Evolutionary conservation across 2,113 vertebrate genomes (phyloP).

Genomic region (Psammodynastes pulverulentus): DNA sequence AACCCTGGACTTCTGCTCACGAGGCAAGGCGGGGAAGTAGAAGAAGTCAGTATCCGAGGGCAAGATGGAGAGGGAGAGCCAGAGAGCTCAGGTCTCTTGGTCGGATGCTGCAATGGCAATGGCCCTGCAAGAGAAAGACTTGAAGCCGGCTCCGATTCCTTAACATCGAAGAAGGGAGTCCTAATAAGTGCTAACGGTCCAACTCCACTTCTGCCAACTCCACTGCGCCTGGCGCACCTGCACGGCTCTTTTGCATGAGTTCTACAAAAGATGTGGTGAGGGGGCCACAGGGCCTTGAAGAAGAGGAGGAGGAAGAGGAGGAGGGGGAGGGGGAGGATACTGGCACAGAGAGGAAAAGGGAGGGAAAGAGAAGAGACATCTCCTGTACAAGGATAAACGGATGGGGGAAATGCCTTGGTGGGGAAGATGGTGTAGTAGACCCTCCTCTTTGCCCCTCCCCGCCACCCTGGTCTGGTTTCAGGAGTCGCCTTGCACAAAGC

Average conservation of each 20-base stretch:
- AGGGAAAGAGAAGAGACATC: conserved; percentile 16
- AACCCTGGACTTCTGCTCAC: conserved; percentile 84
- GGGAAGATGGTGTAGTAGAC: conserved; percentile 22
- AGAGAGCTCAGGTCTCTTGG: conserved; percentile 83
- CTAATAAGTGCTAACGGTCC: conserved; percentile 53
- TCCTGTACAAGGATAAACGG: conserved; percentile 11
- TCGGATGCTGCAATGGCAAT: conserved; percentile 94
- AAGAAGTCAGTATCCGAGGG: conserved; percentile 85
- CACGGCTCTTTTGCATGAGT: conserved; percentile 48
- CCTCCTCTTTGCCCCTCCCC: background rate
- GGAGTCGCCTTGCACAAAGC: background rate
- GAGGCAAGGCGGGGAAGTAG: conserved; percentile 87
- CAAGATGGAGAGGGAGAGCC: conserved; percentile 87
- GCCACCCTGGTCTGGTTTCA: background rate
- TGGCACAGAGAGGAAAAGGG: background rate
- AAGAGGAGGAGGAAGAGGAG: conserved; percentile 14
- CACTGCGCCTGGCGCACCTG: conserved; percentile 62
- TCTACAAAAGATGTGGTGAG: conserved; percentile 64
- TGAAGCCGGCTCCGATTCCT: background rate
- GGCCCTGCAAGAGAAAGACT: conserved; percentile 59
- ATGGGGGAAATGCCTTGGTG: conserved; percentile 31
- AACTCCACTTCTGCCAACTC: conserved; percentile 33
- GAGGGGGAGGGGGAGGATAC: conserved; percentile 2
- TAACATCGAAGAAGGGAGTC: background rate
- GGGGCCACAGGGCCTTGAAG: background rate